Conservation (phyloP, 2,797 vertebrate species). For the Eleutherodactylus coqui region DNA sequence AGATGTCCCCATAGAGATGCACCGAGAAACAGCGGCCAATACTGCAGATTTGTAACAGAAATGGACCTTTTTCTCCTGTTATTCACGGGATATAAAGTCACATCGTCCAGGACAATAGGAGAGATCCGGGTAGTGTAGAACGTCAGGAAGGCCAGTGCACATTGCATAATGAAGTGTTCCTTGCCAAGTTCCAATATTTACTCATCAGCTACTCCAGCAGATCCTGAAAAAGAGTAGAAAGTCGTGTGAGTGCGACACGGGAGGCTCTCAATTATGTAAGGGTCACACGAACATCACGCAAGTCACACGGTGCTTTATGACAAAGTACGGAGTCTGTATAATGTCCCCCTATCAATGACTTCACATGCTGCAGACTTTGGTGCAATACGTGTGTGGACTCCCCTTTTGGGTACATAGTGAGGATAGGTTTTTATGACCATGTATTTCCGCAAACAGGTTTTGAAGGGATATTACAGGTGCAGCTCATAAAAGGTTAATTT, state of each 20-base stretch:
- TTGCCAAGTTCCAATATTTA: not conserved
- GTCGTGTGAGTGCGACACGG: not conserved
- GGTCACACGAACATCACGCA: not conserved
- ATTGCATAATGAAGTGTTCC: slow-evolving; percentile 16
- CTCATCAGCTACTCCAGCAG: slow-evolving; percentile 13
- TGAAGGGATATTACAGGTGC: too few species aligned
- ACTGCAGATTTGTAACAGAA: slow-evolving; percentile 9
- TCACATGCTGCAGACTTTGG: not conserved
- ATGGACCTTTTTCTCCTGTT: not conserved
- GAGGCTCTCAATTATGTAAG: too few species aligned
- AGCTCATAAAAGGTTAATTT: too few species aligned
- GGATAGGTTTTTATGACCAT: too few species aligned
- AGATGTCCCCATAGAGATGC: too few species aligned
- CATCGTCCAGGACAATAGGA: not conserved
- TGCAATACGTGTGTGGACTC: fast-evolving
- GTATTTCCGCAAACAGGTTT: too few species aligned
- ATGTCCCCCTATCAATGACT: not conserved
- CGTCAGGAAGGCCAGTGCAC: not conserved
- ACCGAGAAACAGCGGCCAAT: too few species aligned
- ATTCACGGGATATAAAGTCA: slow-evolving; percentile 4
- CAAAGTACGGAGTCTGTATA: not conserved
- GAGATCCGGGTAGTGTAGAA: slow-evolving; percentile 6
- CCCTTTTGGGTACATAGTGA: too few species aligned
- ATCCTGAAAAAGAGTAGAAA: slow-evolving; percentile 48
- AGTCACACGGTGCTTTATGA: not conserved